Conservation (phyloP, 2,888 invertebrate genomes). For the Autographa gamma region DNA sequence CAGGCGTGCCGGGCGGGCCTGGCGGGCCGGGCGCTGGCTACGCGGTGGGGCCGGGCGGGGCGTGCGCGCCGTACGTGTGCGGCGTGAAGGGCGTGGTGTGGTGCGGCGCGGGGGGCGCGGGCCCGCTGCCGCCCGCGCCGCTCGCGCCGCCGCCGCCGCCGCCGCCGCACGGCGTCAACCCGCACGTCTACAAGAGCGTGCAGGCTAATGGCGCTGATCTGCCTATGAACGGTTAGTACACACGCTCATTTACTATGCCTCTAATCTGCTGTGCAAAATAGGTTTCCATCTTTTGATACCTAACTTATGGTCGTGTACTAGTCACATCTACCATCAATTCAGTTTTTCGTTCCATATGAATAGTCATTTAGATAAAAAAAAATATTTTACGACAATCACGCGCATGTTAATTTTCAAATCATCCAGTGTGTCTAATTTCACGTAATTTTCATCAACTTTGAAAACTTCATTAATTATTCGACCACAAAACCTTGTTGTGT, state of each 20-base stretch:
- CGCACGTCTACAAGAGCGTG: conserved; percentile 79
- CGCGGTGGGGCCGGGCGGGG: conserved; percentile 39
- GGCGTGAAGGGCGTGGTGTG: conserved; percentile 75
- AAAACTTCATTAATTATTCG: too few species aligned
- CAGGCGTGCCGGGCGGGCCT: conserved; percentile 30
- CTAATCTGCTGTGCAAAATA: too few species aligned
- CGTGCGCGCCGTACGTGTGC: conserved; percentile 69
- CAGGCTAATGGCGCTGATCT: conserved; percentile 88
- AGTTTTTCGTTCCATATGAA: too few species aligned
- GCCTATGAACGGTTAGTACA: conserved; percentile 86
- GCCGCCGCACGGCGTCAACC: conserved; percentile 70
- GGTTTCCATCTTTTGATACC: too few species aligned
- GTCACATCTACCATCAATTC: too few species aligned
- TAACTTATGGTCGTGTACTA: too few species aligned
- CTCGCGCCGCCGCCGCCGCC: conserved; percentile 57
- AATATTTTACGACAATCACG: too few species aligned
- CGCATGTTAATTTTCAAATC: too few species aligned
- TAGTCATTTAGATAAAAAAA: too few species aligned
- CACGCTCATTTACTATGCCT: not conserved
- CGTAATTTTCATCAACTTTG: too few species aligned
- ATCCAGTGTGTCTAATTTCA: too few species aligned
- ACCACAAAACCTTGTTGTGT: too few species aligned
- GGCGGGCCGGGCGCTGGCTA: conserved; percentile 41
- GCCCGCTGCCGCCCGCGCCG: conserved; percentile 60
- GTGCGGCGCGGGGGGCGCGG: conserved; percentile 59